Base-by-base conservation (phyloP, 2,888 invertebrate species). In the Lysandra coridon region DNA sequence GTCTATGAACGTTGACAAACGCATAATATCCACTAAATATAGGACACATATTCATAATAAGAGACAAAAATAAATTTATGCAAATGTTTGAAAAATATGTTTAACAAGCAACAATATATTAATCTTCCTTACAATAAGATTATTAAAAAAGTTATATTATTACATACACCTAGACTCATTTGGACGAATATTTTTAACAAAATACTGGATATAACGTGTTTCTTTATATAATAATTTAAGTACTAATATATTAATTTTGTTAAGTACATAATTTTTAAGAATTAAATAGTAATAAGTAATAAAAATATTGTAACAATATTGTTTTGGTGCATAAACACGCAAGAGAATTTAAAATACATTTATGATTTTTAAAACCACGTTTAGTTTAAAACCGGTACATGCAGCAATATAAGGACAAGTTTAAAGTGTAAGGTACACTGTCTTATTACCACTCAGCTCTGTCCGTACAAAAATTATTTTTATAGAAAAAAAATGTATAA, bases 101-200 rank as follows among this genome's bases (percentile, higher is more conserved):
- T 76, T 76, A 76, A 7, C 57, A 57, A 37, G 57, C 53, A 76
- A 76, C 76, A 76, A 76, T 76, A 76, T 53, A 53, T 76, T 76
- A 76, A 76, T 75, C 23, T 76, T 53, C 14, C 33, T 14, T 76
- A 76, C 23, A 57, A 57, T 57, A 57, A 17, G 53, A 57, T 57
- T 57, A 17, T 53, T 57, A 57, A 5, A 30, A 44, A 53, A 53
- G 10, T 49, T 74, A n/a, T 12, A 75, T 12, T 33, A 33, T 49
- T 75, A 75, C 30, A 17, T 17, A 69, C 30, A 30, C 64, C 23
- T 69, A 33, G 69, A 69, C 64, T 64, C 40, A 23, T 49, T 75
- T 75, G 75, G 49, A 75, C 75, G 49, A 44, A 44, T 30, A 49
- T 49, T 49, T 74, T 40, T 75, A 49, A 44, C 12, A 75, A 75